Evolutionary conservation across 2,797 vertebrate species (phyloP).

Genomic region (Carapus acus): DNA sequence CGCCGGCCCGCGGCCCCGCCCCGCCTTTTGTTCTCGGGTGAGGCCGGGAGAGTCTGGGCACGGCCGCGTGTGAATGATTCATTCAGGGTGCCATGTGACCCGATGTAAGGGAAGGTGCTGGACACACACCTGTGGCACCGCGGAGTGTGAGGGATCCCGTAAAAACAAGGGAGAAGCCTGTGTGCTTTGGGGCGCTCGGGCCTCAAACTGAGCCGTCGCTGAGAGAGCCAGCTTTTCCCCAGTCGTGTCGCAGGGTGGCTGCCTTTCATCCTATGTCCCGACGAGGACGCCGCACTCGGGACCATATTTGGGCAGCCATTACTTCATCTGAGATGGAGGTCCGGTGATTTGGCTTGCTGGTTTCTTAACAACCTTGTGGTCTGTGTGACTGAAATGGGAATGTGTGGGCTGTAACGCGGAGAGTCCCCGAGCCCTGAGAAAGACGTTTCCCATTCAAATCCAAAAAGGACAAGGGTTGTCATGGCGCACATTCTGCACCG

Average conservation of each 20-base stretch:
- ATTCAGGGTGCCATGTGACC: slow-evolving; percentile 34
- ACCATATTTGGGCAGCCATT: slow-evolving; percentile 8
- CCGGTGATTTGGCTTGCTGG: background rate
- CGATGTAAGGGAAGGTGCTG: slow-evolving; percentile 32
- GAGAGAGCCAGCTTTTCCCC: too few relatives aligned
- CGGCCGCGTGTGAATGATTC: slow-evolving; percentile 47
- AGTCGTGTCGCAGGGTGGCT: slow-evolving; percentile 1
- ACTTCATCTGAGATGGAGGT: slow-evolving; percentile 2
- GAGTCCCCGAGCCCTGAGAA: slow-evolving; percentile 3
- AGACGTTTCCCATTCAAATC: background rate
- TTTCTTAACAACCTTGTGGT: background rate
- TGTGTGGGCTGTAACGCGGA: background rate
- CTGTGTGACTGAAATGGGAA: slow-evolving; percentile 4
- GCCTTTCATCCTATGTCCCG: slow-evolving; percentile 10
- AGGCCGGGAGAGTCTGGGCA: slow-evolving; percentile 9
- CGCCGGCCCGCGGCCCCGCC: slow-evolving; percentile 34
- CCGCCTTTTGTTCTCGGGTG: slow-evolving; percentile 36
- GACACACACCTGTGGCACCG: slow-evolving; percentile 17
- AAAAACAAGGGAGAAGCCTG: slow-evolving; percentile 4
- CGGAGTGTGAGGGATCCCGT: too few relatives aligned
- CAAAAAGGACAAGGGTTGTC: background rate
- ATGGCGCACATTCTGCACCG: background rate
- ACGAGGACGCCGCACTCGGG: background rate
- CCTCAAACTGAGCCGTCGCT: too few relatives aligned
- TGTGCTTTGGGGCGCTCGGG: slow-evolving; percentile 18